Conservation (phyloP, 2,113 vertebrate genomes). For the Patagioenas fasciata region DNA sequence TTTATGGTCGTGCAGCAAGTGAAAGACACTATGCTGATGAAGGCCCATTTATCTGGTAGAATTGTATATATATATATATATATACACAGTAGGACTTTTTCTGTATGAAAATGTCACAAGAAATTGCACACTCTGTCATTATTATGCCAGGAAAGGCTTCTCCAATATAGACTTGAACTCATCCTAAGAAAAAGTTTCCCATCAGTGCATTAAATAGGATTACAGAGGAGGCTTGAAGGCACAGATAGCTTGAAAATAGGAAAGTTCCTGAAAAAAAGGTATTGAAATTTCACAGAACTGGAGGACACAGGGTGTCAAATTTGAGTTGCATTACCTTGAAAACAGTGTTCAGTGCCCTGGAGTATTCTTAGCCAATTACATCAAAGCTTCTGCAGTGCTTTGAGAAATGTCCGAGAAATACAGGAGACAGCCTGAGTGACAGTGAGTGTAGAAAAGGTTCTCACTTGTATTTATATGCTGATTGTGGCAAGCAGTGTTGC, state of each 20-base stretch:
- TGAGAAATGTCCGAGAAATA: neutral
- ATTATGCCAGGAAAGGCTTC: neutral
- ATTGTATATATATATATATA: neutral
- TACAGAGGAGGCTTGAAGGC: neutral
- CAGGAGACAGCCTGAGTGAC: neutral
- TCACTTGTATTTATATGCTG: neutral
- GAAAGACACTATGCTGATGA: neutral
- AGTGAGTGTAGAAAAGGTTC: neutral
- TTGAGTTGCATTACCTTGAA: neutral
- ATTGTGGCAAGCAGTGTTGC: neutral
- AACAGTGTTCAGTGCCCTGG: neutral
- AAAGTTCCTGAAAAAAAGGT: neutral
- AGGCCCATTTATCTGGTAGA: neutral
- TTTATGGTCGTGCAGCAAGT: neutral
- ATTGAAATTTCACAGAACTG: neutral
- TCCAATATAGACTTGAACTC: neutral
- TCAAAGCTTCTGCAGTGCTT: neutral
- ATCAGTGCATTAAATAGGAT: neutral
- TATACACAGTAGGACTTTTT: neutral
- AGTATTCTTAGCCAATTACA: neutral
- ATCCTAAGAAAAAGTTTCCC: neutral
- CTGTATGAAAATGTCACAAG: neutral
- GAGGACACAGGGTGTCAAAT: neutral
- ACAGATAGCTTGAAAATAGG: neutral
- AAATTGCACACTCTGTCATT: slow-evolving; percentile 8